phyloP scores from a whole-genome alignment of 2,113 vertebrate genomes.

The Tinamus guttatus region DNA sequence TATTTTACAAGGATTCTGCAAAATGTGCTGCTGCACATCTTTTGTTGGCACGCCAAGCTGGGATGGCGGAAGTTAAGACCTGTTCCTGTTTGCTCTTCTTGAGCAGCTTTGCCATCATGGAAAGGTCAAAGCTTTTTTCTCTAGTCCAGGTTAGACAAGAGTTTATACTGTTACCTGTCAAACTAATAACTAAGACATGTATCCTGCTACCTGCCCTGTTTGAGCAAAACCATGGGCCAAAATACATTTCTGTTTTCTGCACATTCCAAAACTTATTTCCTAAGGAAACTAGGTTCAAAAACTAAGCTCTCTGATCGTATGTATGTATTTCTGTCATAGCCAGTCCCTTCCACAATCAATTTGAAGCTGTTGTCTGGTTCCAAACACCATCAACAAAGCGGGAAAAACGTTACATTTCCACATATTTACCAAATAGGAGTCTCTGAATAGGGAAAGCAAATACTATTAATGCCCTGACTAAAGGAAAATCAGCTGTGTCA shows the following conservation, averaged over 20 bases:
- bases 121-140: neutral
- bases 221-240: neutral
- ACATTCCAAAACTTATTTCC: neutral
- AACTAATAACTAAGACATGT: neutral
- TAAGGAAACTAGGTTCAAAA: neutral
- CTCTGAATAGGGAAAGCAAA: neutral
- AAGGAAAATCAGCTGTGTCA: neutral
- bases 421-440: neutral
- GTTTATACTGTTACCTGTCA: accelerated
- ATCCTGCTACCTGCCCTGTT: neutral
- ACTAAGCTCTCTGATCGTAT: neutral
- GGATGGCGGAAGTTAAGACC: neutral
- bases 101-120: neutral
- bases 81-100: neutral
- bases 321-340: neutral
- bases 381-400: neutral
- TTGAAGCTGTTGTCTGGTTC: neutral
- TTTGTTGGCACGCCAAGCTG: neutral
- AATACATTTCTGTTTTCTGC: neutral
- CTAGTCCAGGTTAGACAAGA: neutral
- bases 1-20: neutral
- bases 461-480: neutral
- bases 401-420: neutral
- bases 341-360: neutral
- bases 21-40: neutral